phyloP scores from a whole-genome alignment of 2,797 vertebrate genomes.

The Phrynocephalus guinanensis region DNA sequence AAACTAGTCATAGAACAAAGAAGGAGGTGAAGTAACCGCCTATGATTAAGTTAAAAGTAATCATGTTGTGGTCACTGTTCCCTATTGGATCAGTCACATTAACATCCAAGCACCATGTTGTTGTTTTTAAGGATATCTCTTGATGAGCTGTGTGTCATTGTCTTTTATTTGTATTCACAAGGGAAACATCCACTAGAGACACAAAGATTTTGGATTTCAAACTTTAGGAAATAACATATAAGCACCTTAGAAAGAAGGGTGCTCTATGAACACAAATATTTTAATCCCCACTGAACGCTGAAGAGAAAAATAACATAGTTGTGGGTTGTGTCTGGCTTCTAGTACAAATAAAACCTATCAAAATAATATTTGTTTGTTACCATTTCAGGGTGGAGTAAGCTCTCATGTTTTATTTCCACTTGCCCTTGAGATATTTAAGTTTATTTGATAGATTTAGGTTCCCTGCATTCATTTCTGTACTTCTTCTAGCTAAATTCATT shows the following conservation, averaged over 20 bases:
- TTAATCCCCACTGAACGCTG: background rate
- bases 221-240: slow-evolving; percentile 10
- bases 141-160: slow-evolving; percentile 11
- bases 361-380: slow-evolving; percentile 61
- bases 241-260: background rate
- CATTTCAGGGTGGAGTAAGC: slow-evolving; percentile 31
- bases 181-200: slow-evolving; percentile 11
- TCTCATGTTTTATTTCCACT: slow-evolving; percentile 51
- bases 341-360: slow-evolving; percentile 23
- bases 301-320: background rate
- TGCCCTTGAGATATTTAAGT: slow-evolving; percentile 59
- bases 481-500: slow-evolving; percentile 61
- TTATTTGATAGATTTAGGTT: slow-evolving; percentile 60
- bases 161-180: slow-evolving; percentile 36
- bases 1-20: no score
- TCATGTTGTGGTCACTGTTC: no score
- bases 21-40: no score
- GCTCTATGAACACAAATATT: background rate
- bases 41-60: no score
- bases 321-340: slow-evolving; percentile 1
- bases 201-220: background rate
- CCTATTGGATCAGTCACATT: no score
- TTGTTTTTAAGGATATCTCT: slow-evolving; percentile 13
- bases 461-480: slow-evolving; percentile 55
- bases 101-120: background rate